Evolutionary conservation across 2,888 invertebrate genomes (phyloP).

Genomic region (Hypsopygia costalis): DNA sequence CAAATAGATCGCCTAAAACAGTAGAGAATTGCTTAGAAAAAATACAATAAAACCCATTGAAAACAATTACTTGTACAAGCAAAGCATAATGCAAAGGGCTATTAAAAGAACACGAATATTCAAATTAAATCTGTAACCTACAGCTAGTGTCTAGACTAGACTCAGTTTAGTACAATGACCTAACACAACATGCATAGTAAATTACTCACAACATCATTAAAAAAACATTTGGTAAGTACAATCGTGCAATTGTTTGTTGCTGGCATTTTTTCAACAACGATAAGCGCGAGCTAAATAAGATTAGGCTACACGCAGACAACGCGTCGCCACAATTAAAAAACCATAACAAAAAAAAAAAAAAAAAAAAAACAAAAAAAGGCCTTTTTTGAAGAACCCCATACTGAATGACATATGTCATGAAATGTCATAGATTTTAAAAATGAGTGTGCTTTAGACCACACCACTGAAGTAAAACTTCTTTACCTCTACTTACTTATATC

Average conservation of each 20-base stretch:
- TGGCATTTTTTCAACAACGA: background rate
- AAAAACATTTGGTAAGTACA: background rate
- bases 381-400: no score
- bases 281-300: background rate
- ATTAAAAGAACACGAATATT: background rate
- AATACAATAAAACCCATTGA: no score
- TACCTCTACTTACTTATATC: no score
- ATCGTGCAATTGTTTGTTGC: background rate
- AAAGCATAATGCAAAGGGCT: background rate
- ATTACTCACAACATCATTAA: background rate
- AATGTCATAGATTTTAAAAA: no score
- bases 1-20: no score
- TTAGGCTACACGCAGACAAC: background rate
- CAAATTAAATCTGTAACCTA: background rate
- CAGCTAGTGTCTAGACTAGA: background rate
- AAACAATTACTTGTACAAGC: background rate
- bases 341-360: no score
- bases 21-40: no score
- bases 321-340: no score
- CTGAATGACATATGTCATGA: no score
- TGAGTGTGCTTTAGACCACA: no score
- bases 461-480: no score
- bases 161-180: constrained; percentile 2
- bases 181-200: background rate
- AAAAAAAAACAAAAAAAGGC: no score